Evolutionary conservation across 2,888 invertebrate genomes (phyloP).

Genomic region (Leptopterna dolabrata): DNA sequence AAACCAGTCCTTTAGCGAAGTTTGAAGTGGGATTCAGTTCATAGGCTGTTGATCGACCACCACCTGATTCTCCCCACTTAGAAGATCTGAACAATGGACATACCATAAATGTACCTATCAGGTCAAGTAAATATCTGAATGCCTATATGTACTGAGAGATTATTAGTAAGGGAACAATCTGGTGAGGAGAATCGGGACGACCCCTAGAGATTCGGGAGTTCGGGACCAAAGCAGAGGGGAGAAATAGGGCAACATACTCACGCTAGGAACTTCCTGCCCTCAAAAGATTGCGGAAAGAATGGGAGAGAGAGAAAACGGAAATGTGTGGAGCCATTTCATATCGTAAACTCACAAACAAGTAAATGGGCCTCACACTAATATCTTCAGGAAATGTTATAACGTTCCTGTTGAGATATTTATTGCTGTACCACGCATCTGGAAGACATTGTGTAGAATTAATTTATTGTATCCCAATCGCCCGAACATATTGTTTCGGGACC

Average conservation of each 20-base stretch:
- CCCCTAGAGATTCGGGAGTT: background rate
- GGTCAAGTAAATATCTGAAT: too few relatives aligned
- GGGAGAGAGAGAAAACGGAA: constrained; percentile 13
- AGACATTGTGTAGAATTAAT: background rate
- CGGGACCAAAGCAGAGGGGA: background rate
- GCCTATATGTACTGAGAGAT: too few relatives aligned
- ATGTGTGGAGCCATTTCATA: background rate
- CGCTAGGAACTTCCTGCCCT: background rate
- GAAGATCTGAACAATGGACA: too few relatives aligned
- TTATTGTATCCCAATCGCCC: background rate
- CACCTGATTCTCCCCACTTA: too few relatives aligned
- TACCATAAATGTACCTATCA: too few relatives aligned
- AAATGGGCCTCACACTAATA: constrained; percentile 34
- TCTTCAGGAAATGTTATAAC: constrained; percentile 32
- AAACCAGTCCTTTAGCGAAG: too few relatives aligned
- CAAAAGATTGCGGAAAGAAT: background rate
- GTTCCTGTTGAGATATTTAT: background rate
- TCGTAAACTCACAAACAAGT: constrained; percentile 21
- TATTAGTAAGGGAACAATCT: background rate
- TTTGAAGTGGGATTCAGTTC: too few relatives aligned
- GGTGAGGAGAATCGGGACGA: background rate
- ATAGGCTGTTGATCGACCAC: too few relatives aligned
- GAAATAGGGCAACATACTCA: background rate
- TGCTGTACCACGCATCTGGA: background rate
- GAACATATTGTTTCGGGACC: background rate